Percentiles rank a stretch among this genome's conserved stretches.
These are phyloP conservation scores for Polypterus senegalus DNA, from an alignment of 2,113 vertebrate genomes.

Conservation along the genomic window DNA sequence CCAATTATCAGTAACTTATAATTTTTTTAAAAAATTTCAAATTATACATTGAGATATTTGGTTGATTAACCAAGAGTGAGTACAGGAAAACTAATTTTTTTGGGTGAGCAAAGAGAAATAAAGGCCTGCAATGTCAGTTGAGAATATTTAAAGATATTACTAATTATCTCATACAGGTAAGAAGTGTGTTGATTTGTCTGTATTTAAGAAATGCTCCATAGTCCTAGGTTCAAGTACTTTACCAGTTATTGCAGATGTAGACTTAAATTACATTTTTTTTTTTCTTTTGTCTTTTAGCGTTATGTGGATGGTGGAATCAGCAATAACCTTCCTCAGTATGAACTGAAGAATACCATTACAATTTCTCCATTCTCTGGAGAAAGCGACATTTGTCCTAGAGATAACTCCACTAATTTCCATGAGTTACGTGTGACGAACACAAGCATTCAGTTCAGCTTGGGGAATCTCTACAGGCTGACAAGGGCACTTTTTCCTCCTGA, in stretches of 20 bases:
- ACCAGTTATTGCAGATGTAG: too few species aligned
- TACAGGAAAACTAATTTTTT: too few species aligned
- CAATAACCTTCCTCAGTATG: conserved; percentile 60
- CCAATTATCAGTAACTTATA: too few species aligned
- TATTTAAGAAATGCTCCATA: too few species aligned
- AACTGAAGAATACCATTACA: conserved; percentile 72
- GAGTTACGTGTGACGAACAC: conserved; percentile 62
- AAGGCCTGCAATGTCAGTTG: too few species aligned
- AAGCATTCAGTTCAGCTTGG: conserved; percentile 62
- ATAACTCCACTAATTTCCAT: conserved; percentile 64
- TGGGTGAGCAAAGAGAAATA: too few species aligned
- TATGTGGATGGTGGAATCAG: conserved; percentile 78
- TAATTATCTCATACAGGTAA: too few species aligned
- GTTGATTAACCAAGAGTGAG: too few species aligned
- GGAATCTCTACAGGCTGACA: conserved; percentile 62
- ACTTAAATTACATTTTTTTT: background rate
- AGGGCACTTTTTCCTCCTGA: conserved; percentile 64
- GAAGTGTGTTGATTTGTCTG: too few species aligned
- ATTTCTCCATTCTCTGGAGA: conserved; percentile 83
- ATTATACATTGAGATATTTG: too few species aligned
- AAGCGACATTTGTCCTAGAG: conserved; percentile 78
- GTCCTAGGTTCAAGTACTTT: background rate
- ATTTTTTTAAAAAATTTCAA: too few species aligned
- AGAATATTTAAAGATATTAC: too few species aligned
- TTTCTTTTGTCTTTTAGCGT: conserved; percentile 43